phyloP scores from a whole-genome alignment of 2,113 vertebrate genomes.

The Tautogolabrus adspersus region DNA sequence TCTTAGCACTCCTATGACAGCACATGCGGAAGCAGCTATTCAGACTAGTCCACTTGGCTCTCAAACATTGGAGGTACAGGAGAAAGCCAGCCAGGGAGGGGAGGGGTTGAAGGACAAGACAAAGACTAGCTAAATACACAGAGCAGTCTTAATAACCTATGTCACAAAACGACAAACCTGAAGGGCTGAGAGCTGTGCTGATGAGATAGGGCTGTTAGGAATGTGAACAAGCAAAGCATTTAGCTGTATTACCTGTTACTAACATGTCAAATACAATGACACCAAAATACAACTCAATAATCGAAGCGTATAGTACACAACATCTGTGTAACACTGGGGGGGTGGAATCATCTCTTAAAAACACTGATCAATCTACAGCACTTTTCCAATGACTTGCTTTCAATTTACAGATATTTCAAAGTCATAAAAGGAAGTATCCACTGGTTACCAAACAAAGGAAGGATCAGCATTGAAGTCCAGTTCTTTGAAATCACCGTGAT shows the following conservation, averaged over 20 bases:
- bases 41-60: slow-evolving; percentile 60
- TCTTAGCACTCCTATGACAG: slow-evolving; percentile 51
- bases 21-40: slow-evolving; percentile 64
- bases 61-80: slow-evolving; percentile 44
- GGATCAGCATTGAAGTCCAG: not conserved
- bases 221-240: slow-evolving; percentile 14
- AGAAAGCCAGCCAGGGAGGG: slow-evolving; percentile 20
- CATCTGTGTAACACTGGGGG: not conserved
- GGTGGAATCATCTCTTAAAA: not conserved
- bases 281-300: no score
- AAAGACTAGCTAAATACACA: slow-evolving; percentile 58
- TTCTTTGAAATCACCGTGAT: not conserved
- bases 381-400: not conserved
- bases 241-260: no score
- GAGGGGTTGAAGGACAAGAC: slow-evolving; percentile 52
- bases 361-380: not conserved
- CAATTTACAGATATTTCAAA: not conserved
- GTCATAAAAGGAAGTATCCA: not conserved
- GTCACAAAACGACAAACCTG: slow-evolving; percentile 52
- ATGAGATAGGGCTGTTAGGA: slow-evolving; percentile 1
- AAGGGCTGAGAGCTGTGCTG: slow-evolving; percentile 30
- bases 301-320: not conserved
- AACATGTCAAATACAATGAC: no score
- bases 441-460: not conserved
- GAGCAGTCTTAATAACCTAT: slow-evolving; percentile 29